A percentile compares a stretch with the other conserved stretches of the same genome.
These are phyloP conservation scores for Cynopterus sphinx DNA, from an alignment of 2,797 vertebrate species.

Conservation along the genomic window DNA sequence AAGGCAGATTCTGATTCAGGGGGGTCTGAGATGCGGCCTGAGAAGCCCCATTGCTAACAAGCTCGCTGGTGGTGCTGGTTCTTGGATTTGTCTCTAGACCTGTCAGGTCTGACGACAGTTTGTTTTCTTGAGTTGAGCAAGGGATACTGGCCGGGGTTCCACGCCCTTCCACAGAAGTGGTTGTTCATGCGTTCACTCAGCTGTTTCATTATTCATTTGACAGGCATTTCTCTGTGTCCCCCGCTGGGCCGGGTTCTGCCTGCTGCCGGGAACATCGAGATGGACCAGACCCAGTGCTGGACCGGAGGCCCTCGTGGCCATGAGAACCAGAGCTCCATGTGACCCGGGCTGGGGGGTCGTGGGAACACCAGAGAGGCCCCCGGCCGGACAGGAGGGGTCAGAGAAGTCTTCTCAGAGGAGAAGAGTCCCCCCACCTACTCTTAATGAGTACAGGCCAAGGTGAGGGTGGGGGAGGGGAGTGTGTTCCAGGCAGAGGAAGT, in stretches of 20 bases:
- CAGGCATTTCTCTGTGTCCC: background rate
- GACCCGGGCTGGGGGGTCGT: fast-evolving
- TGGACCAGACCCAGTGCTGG: background rate
- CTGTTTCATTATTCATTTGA: background rate
- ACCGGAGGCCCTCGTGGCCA: background rate
- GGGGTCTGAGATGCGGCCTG: background rate
- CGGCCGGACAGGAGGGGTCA: too few relatives aligned
- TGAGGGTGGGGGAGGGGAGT: too few relatives aligned
- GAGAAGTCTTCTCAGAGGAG: background rate
- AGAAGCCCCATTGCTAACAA: background rate
- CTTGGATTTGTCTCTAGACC: background rate
- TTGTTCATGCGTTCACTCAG: background rate
- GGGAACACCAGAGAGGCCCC: background rate
- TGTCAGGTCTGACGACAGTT: background rate
- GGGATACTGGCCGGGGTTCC: background rate
- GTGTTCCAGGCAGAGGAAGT: background rate
- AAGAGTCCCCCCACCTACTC: background rate
- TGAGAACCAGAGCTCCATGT: background rate
- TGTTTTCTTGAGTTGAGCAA: background rate
- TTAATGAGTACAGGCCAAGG: too few relatives aligned
- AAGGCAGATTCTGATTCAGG: background rate
- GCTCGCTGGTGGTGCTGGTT: fast-evolving
- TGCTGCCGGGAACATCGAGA: background rate
- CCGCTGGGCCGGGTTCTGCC: background rate
- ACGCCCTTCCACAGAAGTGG: background rate